These are phyloP conservation scores for Syndactyla subalaris DNA, from an alignment of 2,797 vertebrate genomes.

Conservation along the genomic window DNA sequence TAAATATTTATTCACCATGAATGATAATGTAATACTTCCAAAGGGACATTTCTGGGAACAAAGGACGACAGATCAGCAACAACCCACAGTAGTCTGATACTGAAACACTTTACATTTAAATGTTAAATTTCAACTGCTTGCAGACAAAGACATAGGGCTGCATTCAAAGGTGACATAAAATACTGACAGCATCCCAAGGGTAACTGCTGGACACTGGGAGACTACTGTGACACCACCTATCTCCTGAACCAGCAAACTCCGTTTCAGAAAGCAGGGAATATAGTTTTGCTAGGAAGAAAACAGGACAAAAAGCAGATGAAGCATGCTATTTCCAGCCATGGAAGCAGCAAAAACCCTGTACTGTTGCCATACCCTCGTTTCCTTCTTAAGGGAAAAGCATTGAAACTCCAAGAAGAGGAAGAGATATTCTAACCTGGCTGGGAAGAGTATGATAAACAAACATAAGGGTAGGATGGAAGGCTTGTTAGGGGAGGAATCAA, in stretches of 20 bases:
- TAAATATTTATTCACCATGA: background rate
- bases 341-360: background rate
- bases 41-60: accelerated
- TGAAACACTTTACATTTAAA: background rate
- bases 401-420: background rate
- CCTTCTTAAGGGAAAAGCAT: background rate
- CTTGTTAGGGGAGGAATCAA: background rate
- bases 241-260: background rate
- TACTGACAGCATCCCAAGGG: background rate
- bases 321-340: background rate
- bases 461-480: background rate
- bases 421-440: background rate
- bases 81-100: background rate
- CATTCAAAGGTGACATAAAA: background rate
- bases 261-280: background rate
- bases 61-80: background rate
- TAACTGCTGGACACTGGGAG: background rate
- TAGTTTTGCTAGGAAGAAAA: background rate
- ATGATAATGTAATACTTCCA: background rate
- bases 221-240: background rate
- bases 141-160: background rate
- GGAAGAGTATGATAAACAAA: background rate
- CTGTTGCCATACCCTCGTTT: background rate
- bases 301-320: background rate
- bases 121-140: background rate